Evolutionary conservation across 2,113 vertebrate species (phyloP), one percentile per base, ranked within the genome.

Genomic region (Hemichromis elongatus): DNA sequence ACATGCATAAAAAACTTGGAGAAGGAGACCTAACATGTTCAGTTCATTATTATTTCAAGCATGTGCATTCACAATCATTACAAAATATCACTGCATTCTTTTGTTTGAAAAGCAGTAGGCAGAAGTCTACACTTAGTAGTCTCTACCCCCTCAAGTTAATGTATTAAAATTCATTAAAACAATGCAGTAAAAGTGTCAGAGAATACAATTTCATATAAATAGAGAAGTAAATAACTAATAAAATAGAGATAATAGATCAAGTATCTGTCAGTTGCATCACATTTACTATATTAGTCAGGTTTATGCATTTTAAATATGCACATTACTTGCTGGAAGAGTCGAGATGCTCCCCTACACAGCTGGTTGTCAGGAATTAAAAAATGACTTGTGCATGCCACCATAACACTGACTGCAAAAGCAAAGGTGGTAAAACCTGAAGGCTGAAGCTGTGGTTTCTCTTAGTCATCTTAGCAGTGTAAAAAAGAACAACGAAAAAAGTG

Each of bases 101-200:
- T n/a, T n/a, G n/a, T n/a, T n/a, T n/a, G n/a, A n/a, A n/a, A n/a
- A n/a, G n/a, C n/a, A n/a, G n/a, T n/a, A n/a, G n/a, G n/a, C n/a
- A n/a, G n/a, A n/a, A n/a, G n/a, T n/a, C n/a, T n/a, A n/a, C n/a
- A n/a, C n/a, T n/a, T n/a, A n/a, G n/a, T n/a, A n/a, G n/a, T n/a
- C n/a, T n/a, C n/a, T n/a, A n/a, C n/a, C n/a, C n/a, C n/a, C n/a
- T n/a, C n/a, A n/a, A n/a, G n/a, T n/a, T n/a, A n/a, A n/a, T n/a
- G 55, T 26, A 9, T 30, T 16, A 0, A 57, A 30, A 18, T 30
- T 2, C 0, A 57, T 57, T 2, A 30, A 9, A 24, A 30, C 55
- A 18, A 57, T 57, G 14, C 24, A 57, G 26, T 30, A 18, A 57
- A 57, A 30, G 3, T 3, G 16, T 57, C 14, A 30, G 1, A 57